Evolutionary conservation across 2,888 invertebrate species (phyloP).

Genomic region (Drosophila helvetica): DNA sequence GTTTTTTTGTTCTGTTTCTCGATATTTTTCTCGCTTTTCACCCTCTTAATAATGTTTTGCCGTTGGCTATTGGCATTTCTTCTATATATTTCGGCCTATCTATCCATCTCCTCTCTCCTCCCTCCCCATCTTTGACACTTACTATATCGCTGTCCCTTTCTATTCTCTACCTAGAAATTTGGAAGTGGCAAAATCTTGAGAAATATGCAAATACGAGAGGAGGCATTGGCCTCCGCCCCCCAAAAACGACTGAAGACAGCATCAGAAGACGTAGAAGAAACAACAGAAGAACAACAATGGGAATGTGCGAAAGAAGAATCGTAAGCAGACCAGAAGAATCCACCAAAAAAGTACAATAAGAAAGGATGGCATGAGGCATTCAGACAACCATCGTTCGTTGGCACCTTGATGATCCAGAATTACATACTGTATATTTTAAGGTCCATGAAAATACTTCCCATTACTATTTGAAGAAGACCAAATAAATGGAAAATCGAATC

Average conservation of each 20-base stretch:
- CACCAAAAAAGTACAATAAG: not conserved
- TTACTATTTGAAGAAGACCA: too few relatives aligned
- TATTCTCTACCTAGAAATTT: constrained; percentile 5
- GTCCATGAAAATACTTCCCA: too few relatives aligned
- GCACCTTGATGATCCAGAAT: too few relatives aligned
- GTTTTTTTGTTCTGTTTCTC: constrained; percentile 21
- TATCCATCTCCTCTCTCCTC: constrained; percentile 21
- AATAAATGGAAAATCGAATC: constrained; percentile 15
- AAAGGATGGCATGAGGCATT: not conserved
- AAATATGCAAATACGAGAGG: constrained; percentile 48
- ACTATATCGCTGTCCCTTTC: not conserved
- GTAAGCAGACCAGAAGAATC: not conserved
- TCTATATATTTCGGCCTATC: constrained; percentile 17
- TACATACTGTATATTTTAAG: too few relatives aligned
- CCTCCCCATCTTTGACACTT: not conserved
- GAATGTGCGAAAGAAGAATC: constrained; percentile 6
- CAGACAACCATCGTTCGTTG: too few relatives aligned
- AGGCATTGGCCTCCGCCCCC: constrained; percentile 6
- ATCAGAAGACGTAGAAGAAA: not conserved
- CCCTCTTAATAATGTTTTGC: constrained; percentile 36
- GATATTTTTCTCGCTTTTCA: constrained; percentile 44
- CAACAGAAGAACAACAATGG: not conserved
- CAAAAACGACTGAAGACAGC: constrained; percentile 3
- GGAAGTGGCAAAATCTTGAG: constrained; percentile 47
- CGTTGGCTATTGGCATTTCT: constrained; percentile 25